Evolutionary conservation across 2,113 vertebrate species (phyloP), one percentile per base, ranked within the genome.

Genomic region (Sinocyclocheilus rhinocerous): DNA sequence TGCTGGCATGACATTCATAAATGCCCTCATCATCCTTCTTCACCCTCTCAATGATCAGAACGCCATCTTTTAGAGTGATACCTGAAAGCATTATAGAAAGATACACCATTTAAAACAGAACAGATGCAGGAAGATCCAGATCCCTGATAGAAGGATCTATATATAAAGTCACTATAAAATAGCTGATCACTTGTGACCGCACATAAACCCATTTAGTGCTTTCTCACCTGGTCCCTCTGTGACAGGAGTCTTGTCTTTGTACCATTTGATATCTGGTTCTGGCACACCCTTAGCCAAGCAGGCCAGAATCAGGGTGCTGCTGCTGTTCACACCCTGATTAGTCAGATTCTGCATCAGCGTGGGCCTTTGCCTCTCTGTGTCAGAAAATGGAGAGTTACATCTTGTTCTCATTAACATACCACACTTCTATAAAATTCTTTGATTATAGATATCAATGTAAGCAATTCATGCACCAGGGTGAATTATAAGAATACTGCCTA

Each of bases 11-110:
- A 88, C 97, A 98, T 90, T 97, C 94, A 0, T 98, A 98, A 42
- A 95, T 88, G 24, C 97, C 97, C 88, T 97, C 97, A 0, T 98
- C 97, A 0, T 97, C 97, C 90, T 97, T 97, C 90, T 97, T 97
- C 87, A 97, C 95, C 87, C 97, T 92, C 81, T 97, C 96, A 3
- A 97, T 97, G 82, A 94, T 93, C 90, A 98, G 92, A 15, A 89
- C 90, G 0, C 95, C 96, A 12, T 93, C 91, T 86, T 92, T 93
- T 83, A 96, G 87, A 26, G 94, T 95, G 89, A 98, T 96, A 52
- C 97, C 97, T 89, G n/a, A 39, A 73, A 3, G 4, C 20, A 75
- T 55, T 48, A 86, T 52, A 45, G 8, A 48, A 24, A 22, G 1
- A 61, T 82, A 50, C 2, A 16, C 11, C 8, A 73, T 39, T 11